phyloP scores from a whole-genome alignment of 2,888 invertebrate species.

The Luperina testacea region DNA sequence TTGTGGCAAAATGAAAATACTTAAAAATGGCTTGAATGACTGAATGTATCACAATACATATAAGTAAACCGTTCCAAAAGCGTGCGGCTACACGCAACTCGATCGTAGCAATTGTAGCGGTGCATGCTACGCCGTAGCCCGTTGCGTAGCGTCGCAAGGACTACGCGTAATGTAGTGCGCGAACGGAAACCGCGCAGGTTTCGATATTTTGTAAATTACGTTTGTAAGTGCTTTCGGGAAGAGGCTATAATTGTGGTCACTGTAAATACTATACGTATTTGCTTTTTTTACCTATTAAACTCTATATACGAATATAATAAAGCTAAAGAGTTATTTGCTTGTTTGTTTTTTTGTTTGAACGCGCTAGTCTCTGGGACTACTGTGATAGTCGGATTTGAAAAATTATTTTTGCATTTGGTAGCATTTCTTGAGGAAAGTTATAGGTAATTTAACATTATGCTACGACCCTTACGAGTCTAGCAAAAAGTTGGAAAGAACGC shows the following conservation, averaged over 20 bases:
- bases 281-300: background rate
- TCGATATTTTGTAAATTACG: background rate
- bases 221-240: background rate
- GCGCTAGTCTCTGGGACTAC: background rate
- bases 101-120: slow-evolving; percentile 37
- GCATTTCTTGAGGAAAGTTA: background rate
- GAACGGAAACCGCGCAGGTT: background rate
- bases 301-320: background rate
- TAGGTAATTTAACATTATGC: background rate
- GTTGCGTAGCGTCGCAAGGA: slow-evolving; percentile 20
- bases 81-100: background rate
- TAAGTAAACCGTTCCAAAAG: background rate
- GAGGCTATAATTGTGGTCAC: background rate
- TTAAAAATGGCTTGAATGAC: background rate
- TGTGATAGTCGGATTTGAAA: background rate
- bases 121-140: slow-evolving; percentile 47
- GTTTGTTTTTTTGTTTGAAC: background rate
- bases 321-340: background rate
- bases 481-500: background rate
- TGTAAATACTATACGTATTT: background rate
- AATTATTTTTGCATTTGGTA: background rate
- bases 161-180: background rate
- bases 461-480: background rate
- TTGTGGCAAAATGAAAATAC: background rate
- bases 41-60: background rate